Conservation (phyloP, 1,140 invertebrate species). For the Lordiphosa stackelbergi region DNA sequence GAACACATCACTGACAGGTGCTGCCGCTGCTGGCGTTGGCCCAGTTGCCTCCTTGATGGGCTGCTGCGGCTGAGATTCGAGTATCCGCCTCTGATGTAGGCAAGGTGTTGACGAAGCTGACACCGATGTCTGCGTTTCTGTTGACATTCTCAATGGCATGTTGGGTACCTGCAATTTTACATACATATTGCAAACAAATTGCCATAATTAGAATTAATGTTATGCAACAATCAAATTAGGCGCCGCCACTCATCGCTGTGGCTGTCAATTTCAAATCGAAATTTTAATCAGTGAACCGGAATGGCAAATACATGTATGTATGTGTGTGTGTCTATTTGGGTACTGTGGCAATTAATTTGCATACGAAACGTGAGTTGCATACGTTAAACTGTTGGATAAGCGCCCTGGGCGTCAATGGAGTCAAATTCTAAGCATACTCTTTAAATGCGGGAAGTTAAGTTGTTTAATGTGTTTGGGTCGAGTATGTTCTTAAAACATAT, state of each 20-base stretch:
- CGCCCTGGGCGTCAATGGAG: constrained; percentile 16
- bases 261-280: constrained; percentile 48
- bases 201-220: constrained; percentile 49
- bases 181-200: constrained; percentile 53
- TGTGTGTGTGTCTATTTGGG: neutral
- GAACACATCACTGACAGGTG: constrained; percentile 45
- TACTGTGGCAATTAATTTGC: constrained; percentile 43
- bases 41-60: constrained; percentile 29
- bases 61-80: constrained; percentile 58
- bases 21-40: constrained; percentile 18
- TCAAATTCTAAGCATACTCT: constrained; percentile 1
- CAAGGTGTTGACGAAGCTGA: constrained; percentile 34
- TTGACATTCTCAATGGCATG: constrained; percentile 57
- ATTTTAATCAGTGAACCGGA: constrained; percentile 43
- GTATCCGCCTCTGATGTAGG: constrained; percentile 62
- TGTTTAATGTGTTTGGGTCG: too few species aligned
- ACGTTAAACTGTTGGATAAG: constrained; percentile 30
- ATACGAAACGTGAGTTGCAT: constrained; percentile 59
- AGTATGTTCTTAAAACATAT: too few species aligned
- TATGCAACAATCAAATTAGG: constrained; percentile 42
- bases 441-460: constrained; percentile 2
- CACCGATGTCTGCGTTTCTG: constrained; percentile 15
- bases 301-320: constrained; percentile 27
- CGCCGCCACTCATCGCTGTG: constrained; percentile 22
- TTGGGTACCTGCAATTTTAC: constrained; percentile 71